These are phyloP conservation scores for Panagrolaimus sp. DNA, from an alignment of 1,140 invertebrate genomes.

Conservation along the genomic window DNA sequence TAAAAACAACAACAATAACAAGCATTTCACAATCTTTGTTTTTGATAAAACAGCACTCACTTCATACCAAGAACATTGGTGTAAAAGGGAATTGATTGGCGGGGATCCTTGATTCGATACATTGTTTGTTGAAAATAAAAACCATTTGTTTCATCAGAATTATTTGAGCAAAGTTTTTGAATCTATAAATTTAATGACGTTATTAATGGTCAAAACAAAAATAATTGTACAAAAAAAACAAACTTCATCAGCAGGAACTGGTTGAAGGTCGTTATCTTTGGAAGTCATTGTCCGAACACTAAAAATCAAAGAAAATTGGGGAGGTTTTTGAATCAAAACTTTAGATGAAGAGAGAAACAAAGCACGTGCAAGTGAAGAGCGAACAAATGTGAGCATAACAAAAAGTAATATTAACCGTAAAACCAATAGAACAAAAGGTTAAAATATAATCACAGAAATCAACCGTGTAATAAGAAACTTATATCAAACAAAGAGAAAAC, in stretches of 20 bases:
- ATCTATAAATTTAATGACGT: constrained; percentile 28
- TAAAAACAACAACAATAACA: constrained; percentile 37
- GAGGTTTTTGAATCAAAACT: too few species aligned
- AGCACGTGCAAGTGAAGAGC: too few species aligned
- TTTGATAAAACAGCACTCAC: constrained; percentile 44
- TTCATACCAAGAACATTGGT: constrained; percentile 82
- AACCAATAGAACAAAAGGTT: too few species aligned
- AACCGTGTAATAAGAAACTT: too few species aligned
- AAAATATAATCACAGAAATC: too few species aligned
- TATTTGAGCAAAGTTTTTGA: constrained; percentile 26
- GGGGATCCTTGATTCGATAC: constrained; percentile 83
- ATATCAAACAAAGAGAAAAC: too few species aligned
- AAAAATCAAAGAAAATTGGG: background rate
- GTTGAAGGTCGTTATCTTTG: background rate
- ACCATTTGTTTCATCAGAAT: constrained; percentile 64
- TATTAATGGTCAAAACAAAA: background rate
- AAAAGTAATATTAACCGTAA: too few species aligned
- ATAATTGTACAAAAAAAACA: background rate
- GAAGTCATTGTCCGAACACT: constrained; percentile 12
- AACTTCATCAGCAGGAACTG: constrained; percentile 1
- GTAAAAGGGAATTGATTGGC: constrained; percentile 78
- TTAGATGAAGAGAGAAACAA: too few species aligned
- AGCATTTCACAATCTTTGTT: background rate
- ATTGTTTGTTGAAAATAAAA: constrained; percentile 92
- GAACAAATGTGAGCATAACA: too few species aligned